Evolutionary conservation across 2,888 invertebrate species (phyloP), one percentile per base, ranked within the genome.

Genomic region (Horisme vitalbata): DNA sequence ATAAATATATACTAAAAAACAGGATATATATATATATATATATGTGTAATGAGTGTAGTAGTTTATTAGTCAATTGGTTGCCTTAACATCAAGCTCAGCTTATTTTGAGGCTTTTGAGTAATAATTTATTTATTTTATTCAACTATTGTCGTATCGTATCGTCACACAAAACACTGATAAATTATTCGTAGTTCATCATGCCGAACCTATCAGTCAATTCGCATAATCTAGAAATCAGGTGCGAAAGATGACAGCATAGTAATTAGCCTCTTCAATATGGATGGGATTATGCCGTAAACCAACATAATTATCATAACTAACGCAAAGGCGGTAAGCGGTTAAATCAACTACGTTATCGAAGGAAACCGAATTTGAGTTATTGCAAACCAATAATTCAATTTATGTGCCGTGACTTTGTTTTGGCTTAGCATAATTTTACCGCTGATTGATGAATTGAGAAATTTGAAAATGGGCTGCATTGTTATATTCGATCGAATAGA

Each of bases 291-390:
- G 45, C 47, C 46, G 38, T 52, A 52, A 56, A 50, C 50, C 51
- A 59, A 59, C 48, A 56, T 50, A 46, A 56, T 59, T 59, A 59
- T 15, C 59, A 59, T 59, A 59, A 59, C 56, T 59, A 52, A 52
- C 47, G 47, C 47, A 36, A 44, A 52, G 36, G 35, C 45, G 54
- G 56, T 58, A 58, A 58, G 58, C 58, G 53, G 52, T 48, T 58
- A 36, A 59, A 51, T 56, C 54, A 56, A 59, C 54, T 26, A 35
- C 36, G 48, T 36, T 55, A 58, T 58, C 58, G 52, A 46, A 45
- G 45, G 52, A 52, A 54, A 59, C 52, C 44, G 37, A 52, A 46
- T 54, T 48, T 27, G 49, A 52, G 41, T 54, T 54, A 52, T 51
- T 48, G 38, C 41, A 35, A 44, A 39, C 49, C 49, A 44, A 49